Percentiles rank a stretch among this genome's conserved stretches.
phyloP scores from a whole-genome alignment of 1,140 invertebrate species.

The Callitettix versicolor region DNA sequence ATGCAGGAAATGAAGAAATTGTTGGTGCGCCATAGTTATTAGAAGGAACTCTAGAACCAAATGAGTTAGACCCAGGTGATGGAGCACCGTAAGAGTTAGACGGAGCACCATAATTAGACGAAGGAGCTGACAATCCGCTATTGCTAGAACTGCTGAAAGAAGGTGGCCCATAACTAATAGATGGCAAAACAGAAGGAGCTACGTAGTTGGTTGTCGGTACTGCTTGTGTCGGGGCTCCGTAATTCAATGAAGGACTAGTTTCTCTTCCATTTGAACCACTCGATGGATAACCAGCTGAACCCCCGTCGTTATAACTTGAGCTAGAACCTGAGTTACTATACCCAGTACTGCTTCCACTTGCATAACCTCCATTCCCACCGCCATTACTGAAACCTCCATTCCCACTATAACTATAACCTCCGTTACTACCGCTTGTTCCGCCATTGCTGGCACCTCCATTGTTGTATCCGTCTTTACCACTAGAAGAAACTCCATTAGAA shows the following conservation, averaged over 20 bases:
- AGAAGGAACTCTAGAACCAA: conserved; percentile 8
- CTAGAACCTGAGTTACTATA: no score
- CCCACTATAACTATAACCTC: neutral
- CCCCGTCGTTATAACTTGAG: no score
- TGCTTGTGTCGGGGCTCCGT: conserved; percentile 4
- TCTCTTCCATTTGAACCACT: no score
- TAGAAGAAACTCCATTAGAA: no score
- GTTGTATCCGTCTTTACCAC: no score
- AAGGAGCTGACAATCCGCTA: neutral
- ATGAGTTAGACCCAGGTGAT: neutral
- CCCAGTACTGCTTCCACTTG: no score
- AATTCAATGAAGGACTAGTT: conserved; percentile 1
- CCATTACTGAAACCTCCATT: conserved; percentile 4
- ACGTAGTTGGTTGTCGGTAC: conserved; percentile 11
- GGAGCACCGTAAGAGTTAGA: conserved; percentile 7
- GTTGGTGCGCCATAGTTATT: conserved; percentile 14
- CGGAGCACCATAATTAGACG: no score
- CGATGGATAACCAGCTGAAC: no score
- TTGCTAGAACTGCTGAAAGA: neutral
- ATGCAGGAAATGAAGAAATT: neutral
- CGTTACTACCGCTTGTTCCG: conserved; percentile 6
- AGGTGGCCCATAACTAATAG: conserved; percentile 15
- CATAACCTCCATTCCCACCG: neutral
- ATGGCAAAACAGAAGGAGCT: conserved; percentile 8
- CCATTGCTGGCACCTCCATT: no score